Percentiles rank a stretch among this genome's conserved stretches.
Conservation (phyloP, 2,797 vertebrate genomes). For the Melanotaenia trifasciata region DNA sequence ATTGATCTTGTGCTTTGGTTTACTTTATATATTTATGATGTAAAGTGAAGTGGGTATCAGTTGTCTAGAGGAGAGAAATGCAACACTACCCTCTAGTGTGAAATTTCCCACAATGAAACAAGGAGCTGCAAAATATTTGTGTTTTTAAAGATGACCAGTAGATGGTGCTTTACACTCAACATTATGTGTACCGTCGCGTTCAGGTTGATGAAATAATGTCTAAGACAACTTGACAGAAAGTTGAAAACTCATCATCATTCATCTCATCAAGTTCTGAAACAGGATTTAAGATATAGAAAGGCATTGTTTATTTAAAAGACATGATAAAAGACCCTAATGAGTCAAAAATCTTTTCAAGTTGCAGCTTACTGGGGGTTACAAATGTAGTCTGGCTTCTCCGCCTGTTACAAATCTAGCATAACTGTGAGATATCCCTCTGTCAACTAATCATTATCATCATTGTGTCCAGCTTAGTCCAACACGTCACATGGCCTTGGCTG, state of each 20-base stretch:
- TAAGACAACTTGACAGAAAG: not conserved
- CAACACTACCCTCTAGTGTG: constrained; percentile 65
- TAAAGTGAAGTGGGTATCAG: fast-evolving
- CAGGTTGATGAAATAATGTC: not conserved
- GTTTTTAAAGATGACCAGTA: constrained; percentile 42
- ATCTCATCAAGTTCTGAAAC: not conserved
- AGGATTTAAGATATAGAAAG: not conserved
- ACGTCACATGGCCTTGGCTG: constrained; percentile 72
- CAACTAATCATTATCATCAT: constrained; percentile 42
- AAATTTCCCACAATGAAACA: not conserved
- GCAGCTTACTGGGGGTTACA: not conserved
- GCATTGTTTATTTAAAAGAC: not conserved
- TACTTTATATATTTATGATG: not conserved
- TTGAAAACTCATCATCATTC: not conserved
- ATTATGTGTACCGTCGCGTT: not conserved
- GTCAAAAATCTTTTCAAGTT: not conserved
- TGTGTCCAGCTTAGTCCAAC: constrained; percentile 28
- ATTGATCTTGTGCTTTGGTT: not conserved
- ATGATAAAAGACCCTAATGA: not conserved
- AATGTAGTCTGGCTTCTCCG: not conserved
- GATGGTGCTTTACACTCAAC: constrained; percentile 54
- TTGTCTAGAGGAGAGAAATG: constrained; percentile 1
- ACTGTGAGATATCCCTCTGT: constrained; percentile 17
- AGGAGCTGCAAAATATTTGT: not conserved
- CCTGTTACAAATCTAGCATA: constrained; percentile 5